A percentile compares a stretch with the other conserved stretches of the same genome.
Conservation (phyloP, 1,140 invertebrate species). For the Vanessa tameamea region DNA sequence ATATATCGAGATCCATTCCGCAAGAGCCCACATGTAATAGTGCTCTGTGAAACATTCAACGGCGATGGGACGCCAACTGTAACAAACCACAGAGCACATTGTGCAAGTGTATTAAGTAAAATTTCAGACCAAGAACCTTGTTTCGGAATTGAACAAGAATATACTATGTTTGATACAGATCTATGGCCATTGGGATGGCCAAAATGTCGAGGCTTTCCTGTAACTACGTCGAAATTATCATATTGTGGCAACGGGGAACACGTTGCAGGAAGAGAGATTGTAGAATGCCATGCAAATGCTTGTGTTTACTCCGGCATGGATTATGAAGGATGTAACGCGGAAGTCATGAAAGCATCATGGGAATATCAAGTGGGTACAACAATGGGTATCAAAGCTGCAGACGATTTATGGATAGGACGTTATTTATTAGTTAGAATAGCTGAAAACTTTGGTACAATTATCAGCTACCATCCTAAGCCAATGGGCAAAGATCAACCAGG, state of each 20-base stretch:
- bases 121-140: constrained; percentile 90
- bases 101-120: constrained; percentile 87
- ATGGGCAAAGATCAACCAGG: constrained; percentile 96
- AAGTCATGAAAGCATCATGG: constrained; percentile 96
- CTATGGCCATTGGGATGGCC: constrained; percentile 93
- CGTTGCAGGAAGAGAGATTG: constrained; percentile 93
- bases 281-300: constrained; percentile 84
- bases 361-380: constrained; percentile 89
- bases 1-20: constrained; percentile 97
- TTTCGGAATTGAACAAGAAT: constrained; percentile 95
- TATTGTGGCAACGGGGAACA: constrained; percentile 96
- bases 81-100: constrained; percentile 89
- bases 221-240: constrained; percentile 78
- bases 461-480: constrained; percentile 93
- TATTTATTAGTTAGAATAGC: constrained; percentile 92
- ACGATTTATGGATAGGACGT: constrained; percentile 94
- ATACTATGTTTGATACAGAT: constrained; percentile 90
- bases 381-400: constrained; percentile 91
- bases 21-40: constrained; percentile 91
- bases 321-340: constrained; percentile 94
- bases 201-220: constrained; percentile 86
- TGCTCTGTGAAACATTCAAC: constrained; percentile 87
- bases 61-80: constrained; percentile 63
- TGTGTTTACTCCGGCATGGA: constrained; percentile 95
- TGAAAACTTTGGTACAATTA: constrained; percentile 95